A percentile compares a stretch with the other conserved stretches of the same genome.
phyloP scores from a whole-genome alignment of 92 coral and sea anemone species.

The Phenganax subtilis region DNA sequence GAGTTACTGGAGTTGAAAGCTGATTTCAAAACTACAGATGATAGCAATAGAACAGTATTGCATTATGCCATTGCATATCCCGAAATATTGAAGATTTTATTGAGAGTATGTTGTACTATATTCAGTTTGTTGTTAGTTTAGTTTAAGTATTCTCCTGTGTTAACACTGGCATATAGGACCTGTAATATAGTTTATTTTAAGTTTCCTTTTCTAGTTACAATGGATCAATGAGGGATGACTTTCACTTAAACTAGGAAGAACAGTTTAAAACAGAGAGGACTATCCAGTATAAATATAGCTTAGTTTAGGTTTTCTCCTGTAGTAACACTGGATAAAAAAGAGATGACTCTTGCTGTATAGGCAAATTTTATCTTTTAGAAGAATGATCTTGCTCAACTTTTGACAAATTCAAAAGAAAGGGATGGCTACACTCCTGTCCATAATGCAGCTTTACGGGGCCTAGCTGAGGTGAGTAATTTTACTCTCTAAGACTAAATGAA shows the following conservation, averaged over 20 bases:
- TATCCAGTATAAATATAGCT: no score
- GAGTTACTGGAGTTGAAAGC: conserved; percentile 30
- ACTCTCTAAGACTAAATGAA: not conserved
- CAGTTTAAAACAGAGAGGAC: no score
- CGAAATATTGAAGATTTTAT: not conserved
- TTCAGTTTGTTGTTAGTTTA: no score
- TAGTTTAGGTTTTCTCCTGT: no score
- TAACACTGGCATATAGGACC: no score
- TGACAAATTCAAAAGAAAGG: conserved; percentile 31
- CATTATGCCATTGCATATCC: conserved; percentile 28
- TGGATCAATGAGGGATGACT: no score
- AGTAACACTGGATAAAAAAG: not conserved
- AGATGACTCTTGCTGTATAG: not conserved
- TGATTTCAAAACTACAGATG: conserved; percentile 20
- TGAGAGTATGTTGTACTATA: not conserved
- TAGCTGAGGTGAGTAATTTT: conserved; percentile 2
- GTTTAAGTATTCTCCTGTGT: no score
- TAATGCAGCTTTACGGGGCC: conserved; percentile 20
- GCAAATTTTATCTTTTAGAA: not conserved
- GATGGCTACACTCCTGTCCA: conserved; percentile 41
- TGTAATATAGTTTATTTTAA: no score
- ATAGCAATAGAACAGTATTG: conserved; percentile 19
- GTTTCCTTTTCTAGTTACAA: no score
- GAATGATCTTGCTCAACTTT: not conserved
- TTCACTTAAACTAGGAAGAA: no score